Conservation (phyloP, 2,888 invertebrate genomes). For the Syritta pipiens region DNA sequence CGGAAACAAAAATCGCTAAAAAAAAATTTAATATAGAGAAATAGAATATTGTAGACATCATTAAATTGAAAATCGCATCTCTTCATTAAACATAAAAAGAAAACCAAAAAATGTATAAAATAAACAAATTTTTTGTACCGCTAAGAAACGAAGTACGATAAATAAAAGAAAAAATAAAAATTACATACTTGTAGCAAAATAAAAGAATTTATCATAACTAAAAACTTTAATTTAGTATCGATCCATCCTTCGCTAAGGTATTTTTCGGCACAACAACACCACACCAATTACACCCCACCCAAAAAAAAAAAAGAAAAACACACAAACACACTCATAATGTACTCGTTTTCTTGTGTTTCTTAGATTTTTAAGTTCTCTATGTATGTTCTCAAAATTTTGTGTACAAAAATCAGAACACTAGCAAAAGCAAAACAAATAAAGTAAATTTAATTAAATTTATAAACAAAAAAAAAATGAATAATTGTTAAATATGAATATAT, state of each 20-base stretch:
- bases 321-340: background rate
- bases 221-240: constrained; percentile 41
- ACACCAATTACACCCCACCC: constrained; percentile 34
- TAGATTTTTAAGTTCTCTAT: no score
- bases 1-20: constrained; percentile 16
- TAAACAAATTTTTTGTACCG: constrained; percentile 55
- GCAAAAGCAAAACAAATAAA: constrained; percentile 5
- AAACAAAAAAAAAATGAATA: constrained; percentile 6
- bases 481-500: constrained; percentile 33
- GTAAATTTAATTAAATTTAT: constrained; percentile 24
- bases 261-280: constrained; percentile 38
- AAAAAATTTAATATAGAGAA: constrained; percentile 7
- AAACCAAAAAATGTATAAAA: constrained; percentile 14
- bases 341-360: no score
- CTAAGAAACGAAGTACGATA: constrained; percentile 66
- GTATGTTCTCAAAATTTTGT: constrained; percentile 37
- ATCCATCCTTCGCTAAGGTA: constrained; percentile 63
- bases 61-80: constrained; percentile 35
- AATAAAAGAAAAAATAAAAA: constrained; percentile 31
- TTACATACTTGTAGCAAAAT: constrained; percentile 19
- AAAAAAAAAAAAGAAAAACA: constrained; percentile 23
- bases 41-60: constrained; percentile 24
- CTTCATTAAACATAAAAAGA: constrained; percentile 30
- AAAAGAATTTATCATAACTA: constrained; percentile 35
- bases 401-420: constrained; percentile 44